Evolutionary conservation across 2,797 vertebrate species (phyloP).

Genomic region (Eupleurogrammus muticus): DNA sequence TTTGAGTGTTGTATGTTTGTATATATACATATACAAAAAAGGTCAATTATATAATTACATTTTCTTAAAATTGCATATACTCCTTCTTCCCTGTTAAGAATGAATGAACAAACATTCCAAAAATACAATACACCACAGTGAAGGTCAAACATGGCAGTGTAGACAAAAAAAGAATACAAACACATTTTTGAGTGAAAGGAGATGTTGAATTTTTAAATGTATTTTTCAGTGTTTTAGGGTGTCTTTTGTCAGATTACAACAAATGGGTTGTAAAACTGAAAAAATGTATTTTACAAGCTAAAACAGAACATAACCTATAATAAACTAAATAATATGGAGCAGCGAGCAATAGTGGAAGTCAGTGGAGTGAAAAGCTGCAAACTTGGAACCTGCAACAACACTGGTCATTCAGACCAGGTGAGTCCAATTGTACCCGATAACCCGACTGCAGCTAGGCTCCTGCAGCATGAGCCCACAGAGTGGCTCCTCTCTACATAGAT

Average conservation of each 20-base stretch:
- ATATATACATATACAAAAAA: too few relatives aligned
- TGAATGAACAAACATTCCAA: not conserved
- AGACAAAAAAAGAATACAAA: not conserved
- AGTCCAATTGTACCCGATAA: conserved; percentile 2
- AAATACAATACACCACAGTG: not conserved
- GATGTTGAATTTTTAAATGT: not conserved
- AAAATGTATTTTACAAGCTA: not conserved
- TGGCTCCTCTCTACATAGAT: not conserved
- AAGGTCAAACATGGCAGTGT: not conserved
- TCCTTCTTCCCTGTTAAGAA: too few relatives aligned
- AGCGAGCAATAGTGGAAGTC: not conserved
- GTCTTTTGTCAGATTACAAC: not conserved
- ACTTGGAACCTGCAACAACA: too few relatives aligned
- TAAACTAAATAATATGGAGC: not conserved
- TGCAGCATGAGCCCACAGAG: not conserved
- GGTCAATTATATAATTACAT: too few relatives aligned
- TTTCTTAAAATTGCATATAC: not conserved
- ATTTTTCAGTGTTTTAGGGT: not conserved
- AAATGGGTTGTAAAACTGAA: not conserved
- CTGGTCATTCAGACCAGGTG: not conserved
- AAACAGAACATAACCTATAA: not conserved
- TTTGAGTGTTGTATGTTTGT: too few relatives aligned
- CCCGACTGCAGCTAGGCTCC: too few relatives aligned
- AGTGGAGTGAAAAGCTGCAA: too few relatives aligned
- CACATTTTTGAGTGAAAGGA: not conserved